Evolutionary conservation across 2,888 invertebrate genomes (phyloP).

Genomic region (Epistrophe eligans): DNA sequence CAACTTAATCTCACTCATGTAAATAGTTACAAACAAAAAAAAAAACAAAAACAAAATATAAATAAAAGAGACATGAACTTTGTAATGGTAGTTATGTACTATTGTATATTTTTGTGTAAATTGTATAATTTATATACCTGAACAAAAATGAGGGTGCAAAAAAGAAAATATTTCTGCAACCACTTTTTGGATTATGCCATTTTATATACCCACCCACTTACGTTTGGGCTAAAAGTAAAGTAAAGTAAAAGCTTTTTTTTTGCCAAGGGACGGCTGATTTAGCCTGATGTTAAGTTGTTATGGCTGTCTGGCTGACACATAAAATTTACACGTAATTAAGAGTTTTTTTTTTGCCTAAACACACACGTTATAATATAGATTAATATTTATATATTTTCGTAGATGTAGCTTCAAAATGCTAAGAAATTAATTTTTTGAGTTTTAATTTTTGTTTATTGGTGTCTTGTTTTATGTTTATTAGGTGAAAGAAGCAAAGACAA

Average conservation of each 20-base stretch:
- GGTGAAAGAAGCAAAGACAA: background rate
- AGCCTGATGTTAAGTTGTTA: conserved; percentile 31
- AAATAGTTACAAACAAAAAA: conserved; percentile 59
- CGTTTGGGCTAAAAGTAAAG: conserved; percentile 59
- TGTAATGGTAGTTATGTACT: conserved; percentile 63
- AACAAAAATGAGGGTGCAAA: conserved; percentile 49
- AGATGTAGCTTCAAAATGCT: conserved; percentile 40
- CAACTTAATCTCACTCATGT: conserved; percentile 74
- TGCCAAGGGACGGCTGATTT: conserved; percentile 45
- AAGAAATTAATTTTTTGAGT: conserved; percentile 42
- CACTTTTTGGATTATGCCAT: conserved; percentile 61
- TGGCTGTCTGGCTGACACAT: conserved; percentile 57
- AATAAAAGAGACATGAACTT: conserved; percentile 59
- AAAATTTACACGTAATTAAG: conserved; percentile 53
- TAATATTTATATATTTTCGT: conserved; percentile 27
- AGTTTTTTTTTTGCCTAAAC: conserved; percentile 45
- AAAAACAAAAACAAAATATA: background rate
- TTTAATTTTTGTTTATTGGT: conserved; percentile 44
- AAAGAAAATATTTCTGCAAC: conserved; percentile 52
- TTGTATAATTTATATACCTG: conserved; percentile 41
- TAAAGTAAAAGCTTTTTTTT: conserved; percentile 47
- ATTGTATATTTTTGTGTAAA: conserved; percentile 47
- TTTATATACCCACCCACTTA: background rate
- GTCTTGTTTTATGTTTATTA: conserved; percentile 44
- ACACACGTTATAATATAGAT: conserved; percentile 51